A percentile compares a stretch with the other conserved stretches of the same genome.
These are phyloP conservation scores for Archips crataeganus DNA, from an alignment of 2,888 invertebrate species.

Conservation along the genomic window DNA sequence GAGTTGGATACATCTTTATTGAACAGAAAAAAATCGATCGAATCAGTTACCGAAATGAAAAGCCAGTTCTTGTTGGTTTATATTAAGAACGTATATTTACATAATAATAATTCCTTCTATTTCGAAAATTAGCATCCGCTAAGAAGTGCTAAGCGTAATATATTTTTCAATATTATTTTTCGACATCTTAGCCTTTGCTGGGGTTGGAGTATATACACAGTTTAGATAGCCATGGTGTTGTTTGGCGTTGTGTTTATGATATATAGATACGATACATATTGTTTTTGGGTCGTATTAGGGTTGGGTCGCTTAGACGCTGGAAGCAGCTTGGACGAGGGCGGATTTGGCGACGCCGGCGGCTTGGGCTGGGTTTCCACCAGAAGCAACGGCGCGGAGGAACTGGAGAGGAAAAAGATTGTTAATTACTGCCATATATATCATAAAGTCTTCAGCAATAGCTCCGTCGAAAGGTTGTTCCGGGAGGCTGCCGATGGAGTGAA, in stretches of 20 bases:
- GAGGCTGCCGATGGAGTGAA: too few species aligned
- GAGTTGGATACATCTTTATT: conserved; percentile 77
- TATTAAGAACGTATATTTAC: conserved; percentile 71
- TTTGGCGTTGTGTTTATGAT: conserved; percentile 36
- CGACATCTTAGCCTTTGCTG: conserved; percentile 22
- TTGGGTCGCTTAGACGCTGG: conserved; percentile 36
- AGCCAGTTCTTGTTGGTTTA: conserved; percentile 64
- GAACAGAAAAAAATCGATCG: conserved; percentile 50
- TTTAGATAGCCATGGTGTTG: conserved; percentile 33
- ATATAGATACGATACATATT: conserved; percentile 50
- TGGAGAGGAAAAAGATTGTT: conserved; percentile 45
- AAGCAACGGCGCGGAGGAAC: conserved; percentile 57
- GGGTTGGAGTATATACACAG: conserved; percentile 42
- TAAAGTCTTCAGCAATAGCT: too few species aligned
- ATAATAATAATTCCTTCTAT: conserved; percentile 51
- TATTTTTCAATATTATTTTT: conserved; percentile 37
- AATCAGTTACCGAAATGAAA: conserved; percentile 61
- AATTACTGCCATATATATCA: background rate
- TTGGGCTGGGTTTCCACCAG: conserved; percentile 52
- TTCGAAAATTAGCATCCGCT: conserved; percentile 19
- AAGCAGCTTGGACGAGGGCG: conserved; percentile 50
- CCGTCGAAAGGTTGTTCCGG: too few species aligned
- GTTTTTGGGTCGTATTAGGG: conserved; percentile 43
- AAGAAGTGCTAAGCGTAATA: conserved; percentile 38
- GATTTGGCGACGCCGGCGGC: conserved; percentile 53